Percentiles rank a stretch among this genome's conserved stretches.
Conservation (phyloP, 2,113 vertebrate species). For the cattle (Bos taurus) region DNA sequence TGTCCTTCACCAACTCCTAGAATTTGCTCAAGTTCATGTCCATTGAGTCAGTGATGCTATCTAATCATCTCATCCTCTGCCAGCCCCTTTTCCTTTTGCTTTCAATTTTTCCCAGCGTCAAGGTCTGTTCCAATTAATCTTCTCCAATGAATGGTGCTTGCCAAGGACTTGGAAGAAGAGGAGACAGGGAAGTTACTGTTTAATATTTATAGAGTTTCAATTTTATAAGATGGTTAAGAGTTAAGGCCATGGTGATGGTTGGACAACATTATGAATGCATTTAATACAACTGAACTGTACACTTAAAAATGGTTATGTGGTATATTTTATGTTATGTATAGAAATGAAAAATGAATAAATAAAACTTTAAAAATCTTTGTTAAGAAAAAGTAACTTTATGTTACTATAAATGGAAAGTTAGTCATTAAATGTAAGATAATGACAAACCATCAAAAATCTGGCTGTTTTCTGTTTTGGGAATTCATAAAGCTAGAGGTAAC, state of each 20-base stretch:
- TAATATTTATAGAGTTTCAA: neutral
- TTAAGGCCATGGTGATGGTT: neutral
- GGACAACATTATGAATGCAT: neutral
- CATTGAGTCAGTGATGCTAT: neutral
- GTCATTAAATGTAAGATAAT: neutral
- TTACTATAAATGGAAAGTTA: neutral
- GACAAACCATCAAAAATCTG: constrained; percentile 20
- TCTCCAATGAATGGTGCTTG: neutral
- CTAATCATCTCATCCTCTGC: neutral
- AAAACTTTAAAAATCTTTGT: neutral
- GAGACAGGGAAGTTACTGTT: neutral
- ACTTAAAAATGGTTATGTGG: neutral
- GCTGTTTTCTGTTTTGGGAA: neutral
- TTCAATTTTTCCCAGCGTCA: neutral
- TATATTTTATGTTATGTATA: neutral
- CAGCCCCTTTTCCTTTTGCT: neutral
- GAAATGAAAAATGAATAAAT: neutral
- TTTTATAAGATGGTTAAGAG: neutral
- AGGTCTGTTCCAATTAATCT: neutral
- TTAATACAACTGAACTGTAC: neutral
- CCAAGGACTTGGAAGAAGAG: too few relatives aligned
- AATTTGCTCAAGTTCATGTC: neutral
- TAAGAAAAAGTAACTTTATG: neutral
- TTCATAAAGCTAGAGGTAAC: neutral
- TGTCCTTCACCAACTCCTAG: neutral